Conservation (phyloP, 2,797 vertebrate species). For the Myiothlypis coronata region DNA sequence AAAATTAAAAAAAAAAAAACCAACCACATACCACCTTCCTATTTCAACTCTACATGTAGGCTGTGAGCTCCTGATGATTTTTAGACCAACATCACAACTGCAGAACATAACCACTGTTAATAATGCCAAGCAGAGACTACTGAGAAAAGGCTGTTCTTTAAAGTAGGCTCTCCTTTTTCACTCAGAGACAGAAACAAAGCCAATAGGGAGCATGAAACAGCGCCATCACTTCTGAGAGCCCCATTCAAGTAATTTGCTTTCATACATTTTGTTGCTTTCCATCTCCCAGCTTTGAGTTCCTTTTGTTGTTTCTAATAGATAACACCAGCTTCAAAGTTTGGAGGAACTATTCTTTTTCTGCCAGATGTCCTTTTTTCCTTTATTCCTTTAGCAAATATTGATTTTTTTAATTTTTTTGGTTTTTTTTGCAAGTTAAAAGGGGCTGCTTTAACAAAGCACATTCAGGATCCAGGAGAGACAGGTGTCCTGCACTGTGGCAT, state of each 20-base stretch:
- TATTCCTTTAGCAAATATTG: background rate
- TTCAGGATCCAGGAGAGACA: background rate
- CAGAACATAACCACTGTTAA: background rate
- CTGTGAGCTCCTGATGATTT: background rate
- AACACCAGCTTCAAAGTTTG: slow-evolving; percentile 27
- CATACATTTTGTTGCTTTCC: slow-evolving; percentile 5
- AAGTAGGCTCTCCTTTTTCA: background rate
- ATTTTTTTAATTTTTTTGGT: background rate
- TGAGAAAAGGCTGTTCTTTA: background rate
- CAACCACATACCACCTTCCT: background rate
- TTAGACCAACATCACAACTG: background rate
- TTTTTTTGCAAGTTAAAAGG: background rate
- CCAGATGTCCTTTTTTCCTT: background rate
- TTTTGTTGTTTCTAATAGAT: slow-evolving; percentile 39
- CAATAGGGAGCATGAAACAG: background rate
- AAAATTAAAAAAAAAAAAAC: background rate
- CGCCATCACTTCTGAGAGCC: background rate
- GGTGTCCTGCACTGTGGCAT: accelerated
- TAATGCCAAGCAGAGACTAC: background rate
- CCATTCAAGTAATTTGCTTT: slow-evolving; percentile 23
- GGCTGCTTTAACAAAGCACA: background rate
- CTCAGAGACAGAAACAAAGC: slow-evolving; percentile 7
- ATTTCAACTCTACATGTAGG: background rate
- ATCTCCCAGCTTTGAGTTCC: background rate
- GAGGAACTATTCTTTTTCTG: background rate